Evolutionary conservation across 2,113 vertebrate genomes (phyloP).

Genomic region (Apteryx mantelli): DNA sequence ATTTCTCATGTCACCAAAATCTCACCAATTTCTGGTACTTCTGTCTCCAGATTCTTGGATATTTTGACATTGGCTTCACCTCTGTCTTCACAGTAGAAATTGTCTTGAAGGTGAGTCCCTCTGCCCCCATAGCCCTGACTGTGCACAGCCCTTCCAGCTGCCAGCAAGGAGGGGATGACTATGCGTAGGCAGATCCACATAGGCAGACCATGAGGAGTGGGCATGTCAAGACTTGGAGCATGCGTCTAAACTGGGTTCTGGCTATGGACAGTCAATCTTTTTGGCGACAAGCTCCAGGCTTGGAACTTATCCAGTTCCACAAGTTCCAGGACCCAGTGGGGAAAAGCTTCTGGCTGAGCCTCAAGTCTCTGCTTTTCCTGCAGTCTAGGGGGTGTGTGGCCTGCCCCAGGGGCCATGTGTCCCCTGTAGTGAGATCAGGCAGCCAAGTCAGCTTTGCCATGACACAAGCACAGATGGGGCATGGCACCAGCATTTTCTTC

Average conservation of each 20-base stretch:
- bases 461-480: not conserved
- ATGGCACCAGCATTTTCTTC: not conserved
- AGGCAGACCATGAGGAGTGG: too few species aligned
- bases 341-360: not conserved
- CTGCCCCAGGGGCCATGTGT: not conserved
- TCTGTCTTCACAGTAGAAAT: conserved; percentile 97
- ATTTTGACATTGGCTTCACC: conserved; percentile 95
- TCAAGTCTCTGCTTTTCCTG: not conserved
- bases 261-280: not conserved
- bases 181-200: too few species aligned
- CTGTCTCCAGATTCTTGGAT: conserved; percentile 85
- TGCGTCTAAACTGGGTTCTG: not conserved
- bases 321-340: not conserved
- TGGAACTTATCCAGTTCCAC: too few species aligned
- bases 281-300: not conserved
- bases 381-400: not conserved
- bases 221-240: not conserved
- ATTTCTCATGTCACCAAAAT: not conserved
- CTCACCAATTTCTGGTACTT: conserved; percentile 8
- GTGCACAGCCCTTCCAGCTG: not conserved
- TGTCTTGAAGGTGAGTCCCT: conserved; percentile 88
- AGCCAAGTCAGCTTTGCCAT: not conserved
- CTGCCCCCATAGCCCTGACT: not conserved
- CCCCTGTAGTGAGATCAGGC: not conserved
- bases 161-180: too few species aligned